Conservation (phyloP, 2,888 invertebrate genomes). For the Quadroppia sp. region DNA sequence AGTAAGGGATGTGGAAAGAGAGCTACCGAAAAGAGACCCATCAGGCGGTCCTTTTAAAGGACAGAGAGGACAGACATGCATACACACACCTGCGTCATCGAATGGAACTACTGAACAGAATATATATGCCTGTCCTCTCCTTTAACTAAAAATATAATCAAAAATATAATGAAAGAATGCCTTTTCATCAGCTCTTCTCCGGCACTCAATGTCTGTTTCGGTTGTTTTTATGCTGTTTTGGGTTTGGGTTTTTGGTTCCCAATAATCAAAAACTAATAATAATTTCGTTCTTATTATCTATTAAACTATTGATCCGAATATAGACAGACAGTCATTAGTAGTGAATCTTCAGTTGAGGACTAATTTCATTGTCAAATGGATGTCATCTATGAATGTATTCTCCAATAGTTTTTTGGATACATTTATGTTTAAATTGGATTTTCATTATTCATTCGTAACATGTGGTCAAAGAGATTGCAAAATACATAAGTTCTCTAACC, state of each 20-base stretch:
- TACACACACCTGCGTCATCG: slow-evolving; percentile 16
- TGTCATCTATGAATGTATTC: too few relatives aligned
- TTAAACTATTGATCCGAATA: not conserved
- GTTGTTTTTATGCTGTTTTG: slow-evolving; percentile 21
- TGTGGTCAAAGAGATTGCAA: too few relatives aligned
- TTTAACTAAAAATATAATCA: not conserved
- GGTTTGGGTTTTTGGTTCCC: not conserved
- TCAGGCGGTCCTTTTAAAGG: slow-evolving; percentile 30
- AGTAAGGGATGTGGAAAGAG: not conserved
- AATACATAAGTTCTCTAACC: too few relatives aligned
- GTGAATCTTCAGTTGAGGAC: not conserved
- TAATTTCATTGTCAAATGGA: not conserved
- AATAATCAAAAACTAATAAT: slow-evolving; percentile 16
- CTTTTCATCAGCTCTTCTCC: slow-evolving; percentile 11
- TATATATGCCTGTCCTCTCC: not conserved
- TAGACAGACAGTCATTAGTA: not conserved
- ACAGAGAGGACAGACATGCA: not conserved
- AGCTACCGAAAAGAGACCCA: slow-evolving; percentile 11
- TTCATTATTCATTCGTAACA: too few relatives aligned
- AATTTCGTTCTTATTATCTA: not conserved
- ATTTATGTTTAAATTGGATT: too few relatives aligned
- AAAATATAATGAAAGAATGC: slow-evolving; percentile 14
- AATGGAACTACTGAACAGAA: slow-evolving; percentile 20
- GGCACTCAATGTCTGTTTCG: slow-evolving; percentile 6
- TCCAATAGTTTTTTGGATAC: too few relatives aligned